Evolutionary conservation across 2,113 vertebrate genomes (phyloP).

Genomic region (Microtus pennsylvanicus): DNA sequence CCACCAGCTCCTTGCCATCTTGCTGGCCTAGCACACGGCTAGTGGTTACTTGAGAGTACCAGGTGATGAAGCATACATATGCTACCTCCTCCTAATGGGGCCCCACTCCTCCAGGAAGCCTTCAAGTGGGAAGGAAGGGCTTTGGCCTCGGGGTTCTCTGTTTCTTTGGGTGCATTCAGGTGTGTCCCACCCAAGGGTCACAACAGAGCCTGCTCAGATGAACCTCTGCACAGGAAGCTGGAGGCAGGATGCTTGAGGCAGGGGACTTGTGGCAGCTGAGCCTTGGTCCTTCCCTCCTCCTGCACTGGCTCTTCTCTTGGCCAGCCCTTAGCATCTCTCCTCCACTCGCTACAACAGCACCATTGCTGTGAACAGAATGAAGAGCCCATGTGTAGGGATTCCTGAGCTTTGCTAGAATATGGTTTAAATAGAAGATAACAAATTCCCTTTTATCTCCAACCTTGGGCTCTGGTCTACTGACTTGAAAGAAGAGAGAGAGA

Average conservation of each 20-base stretch:
- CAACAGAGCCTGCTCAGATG: constrained; percentile 5
- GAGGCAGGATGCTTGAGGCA: neutral
- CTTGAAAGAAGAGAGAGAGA: neutral
- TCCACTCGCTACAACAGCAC: neutral
- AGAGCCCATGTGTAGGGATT: neutral
- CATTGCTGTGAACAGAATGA: neutral
- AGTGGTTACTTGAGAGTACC: neutral
- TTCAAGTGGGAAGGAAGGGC: neutral
- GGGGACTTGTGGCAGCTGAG: neutral
- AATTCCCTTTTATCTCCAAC: neutral
- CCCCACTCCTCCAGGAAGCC: neutral
- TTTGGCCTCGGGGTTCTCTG: neutral
- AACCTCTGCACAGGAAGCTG: neutral
- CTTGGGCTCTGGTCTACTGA: neutral
- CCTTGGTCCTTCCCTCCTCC: neutral
- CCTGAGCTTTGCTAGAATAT: neutral
- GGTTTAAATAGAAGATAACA: neutral
- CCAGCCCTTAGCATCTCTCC: neutral
- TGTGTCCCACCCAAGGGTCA: neutral
- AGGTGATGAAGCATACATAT: neutral
- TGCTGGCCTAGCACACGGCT: neutral
- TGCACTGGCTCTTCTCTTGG: neutral
- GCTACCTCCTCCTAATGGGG: neutral
- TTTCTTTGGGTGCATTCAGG: constrained; percentile 6
- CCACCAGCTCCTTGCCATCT: constrained; percentile 6